These are phyloP conservation scores for Adrianichthys oophorus DNA, from an alignment of 2,797 vertebrate genomes.

Conservation along the genomic window DNA sequence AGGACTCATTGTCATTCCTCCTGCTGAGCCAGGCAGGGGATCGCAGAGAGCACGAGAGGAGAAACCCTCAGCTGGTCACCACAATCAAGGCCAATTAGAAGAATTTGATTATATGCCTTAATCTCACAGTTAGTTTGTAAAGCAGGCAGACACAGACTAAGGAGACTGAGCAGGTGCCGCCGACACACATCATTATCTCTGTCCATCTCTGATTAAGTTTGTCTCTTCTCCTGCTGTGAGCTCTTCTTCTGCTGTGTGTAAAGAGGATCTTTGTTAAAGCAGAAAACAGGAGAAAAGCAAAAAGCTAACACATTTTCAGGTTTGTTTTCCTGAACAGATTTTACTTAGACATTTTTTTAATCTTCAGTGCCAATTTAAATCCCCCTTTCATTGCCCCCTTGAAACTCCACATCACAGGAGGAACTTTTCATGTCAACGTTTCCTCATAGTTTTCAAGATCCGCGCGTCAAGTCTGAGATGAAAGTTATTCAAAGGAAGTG, in stretches of 20 bases:
- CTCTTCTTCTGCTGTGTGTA: slow-evolving; percentile 12
- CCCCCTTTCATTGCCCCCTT: slow-evolving; percentile 3
- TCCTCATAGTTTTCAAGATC: slow-evolving; percentile 14
- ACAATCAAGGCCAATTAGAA: slow-evolving; percentile 61
- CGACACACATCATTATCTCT: slow-evolving; percentile 53
- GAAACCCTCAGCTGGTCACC: slow-evolving; percentile 29
- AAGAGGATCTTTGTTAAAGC: not conserved
- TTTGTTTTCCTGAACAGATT: slow-evolving; percentile 5
- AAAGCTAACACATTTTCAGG: not conserved
- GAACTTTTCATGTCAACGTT: slow-evolving; percentile 3
- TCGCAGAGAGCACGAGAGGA: slow-evolving; percentile 11
- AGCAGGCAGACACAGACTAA: slow-evolving; percentile 42
- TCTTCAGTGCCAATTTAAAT: slow-evolving; percentile 1
- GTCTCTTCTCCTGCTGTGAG: slow-evolving; percentile 20
- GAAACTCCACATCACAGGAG: not conserved
- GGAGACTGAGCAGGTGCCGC: slow-evolving; percentile 55
- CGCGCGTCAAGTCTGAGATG: slow-evolving; percentile 29
- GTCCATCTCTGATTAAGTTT: slow-evolving; percentile 47
- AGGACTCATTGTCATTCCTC: slow-evolving; percentile 33
- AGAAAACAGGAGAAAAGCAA: not conserved
- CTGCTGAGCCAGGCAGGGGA: slow-evolving; percentile 11
- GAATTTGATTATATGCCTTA: slow-evolving; percentile 62
- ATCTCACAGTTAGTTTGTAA: slow-evolving; percentile 64
- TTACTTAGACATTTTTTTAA: not conserved
- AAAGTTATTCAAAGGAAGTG: slow-evolving; percentile 15